These are phyloP conservation scores for Protobothrops flavoviridis DNA, from an alignment of 2,113 vertebrate genomes.

Conservation along the genomic window DNA sequence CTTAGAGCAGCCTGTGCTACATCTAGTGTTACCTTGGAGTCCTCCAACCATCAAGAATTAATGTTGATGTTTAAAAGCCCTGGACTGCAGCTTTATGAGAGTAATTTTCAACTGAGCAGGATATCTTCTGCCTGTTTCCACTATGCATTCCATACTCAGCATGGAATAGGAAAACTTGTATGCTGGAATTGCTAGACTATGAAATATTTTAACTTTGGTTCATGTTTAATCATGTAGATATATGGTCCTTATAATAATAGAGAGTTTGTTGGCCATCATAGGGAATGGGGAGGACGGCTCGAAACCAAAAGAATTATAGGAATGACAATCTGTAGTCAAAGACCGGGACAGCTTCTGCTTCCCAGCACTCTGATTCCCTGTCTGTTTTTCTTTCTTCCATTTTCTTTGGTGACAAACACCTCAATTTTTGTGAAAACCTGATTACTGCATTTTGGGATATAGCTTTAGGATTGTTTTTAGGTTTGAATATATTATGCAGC, in stretches of 20 bases:
- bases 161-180: not conserved
- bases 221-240: not conserved
- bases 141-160: not conserved
- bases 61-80: conserved; percentile 1
- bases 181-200: not conserved
- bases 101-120: not conserved
- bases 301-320: not conserved
- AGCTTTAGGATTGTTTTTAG: not conserved
- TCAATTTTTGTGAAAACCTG: not conserved
- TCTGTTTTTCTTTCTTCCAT: not conserved
- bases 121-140: conserved; percentile 2
- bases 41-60: conserved; percentile 41
- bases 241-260: not conserved
- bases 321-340: not conserved
- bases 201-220: not conserved
- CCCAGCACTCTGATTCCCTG: not conserved
- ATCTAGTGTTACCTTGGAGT: not conserved
- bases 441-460: not conserved
- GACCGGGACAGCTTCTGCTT: not conserved
- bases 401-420: not conserved
- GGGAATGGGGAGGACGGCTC: not conserved
- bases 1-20: not conserved
- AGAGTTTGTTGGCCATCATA: not conserved
- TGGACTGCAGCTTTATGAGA: not conserved
- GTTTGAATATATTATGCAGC: not conserved